phyloP scores from a whole-genome alignment of 53 echinoderm and acorn worm genomes.

The Paracentrotus lividus region DNA sequence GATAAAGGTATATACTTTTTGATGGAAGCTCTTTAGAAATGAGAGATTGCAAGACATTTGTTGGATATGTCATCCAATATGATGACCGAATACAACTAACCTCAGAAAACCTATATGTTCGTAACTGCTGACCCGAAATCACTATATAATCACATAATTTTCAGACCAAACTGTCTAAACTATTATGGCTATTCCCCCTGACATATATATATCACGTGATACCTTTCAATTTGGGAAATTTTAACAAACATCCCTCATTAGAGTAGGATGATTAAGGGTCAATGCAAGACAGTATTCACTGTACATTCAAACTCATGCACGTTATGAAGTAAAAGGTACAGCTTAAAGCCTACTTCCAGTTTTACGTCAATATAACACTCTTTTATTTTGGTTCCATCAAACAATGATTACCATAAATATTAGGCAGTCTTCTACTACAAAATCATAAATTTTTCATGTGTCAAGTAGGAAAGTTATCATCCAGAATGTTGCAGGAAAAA shows the following conservation, averaged over 20 bases:
- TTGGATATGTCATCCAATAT: no score
- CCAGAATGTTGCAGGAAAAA: no score
- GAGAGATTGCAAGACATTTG: no score
- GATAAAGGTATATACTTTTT: no score
- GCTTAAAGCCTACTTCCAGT: not conserved
- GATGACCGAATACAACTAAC: not conserved
- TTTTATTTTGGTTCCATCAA: no score
- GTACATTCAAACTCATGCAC: no score
- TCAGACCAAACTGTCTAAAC: not conserved
- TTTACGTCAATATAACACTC: no score
- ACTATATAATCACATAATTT: not conserved
- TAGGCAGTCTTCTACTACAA: no score
- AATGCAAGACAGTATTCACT: not conserved
- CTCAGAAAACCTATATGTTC: not conserved
- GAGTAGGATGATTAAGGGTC: not conserved
- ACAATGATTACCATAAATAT: no score
- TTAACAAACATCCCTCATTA: not conserved
- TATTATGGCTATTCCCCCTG: not conserved
- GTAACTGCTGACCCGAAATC: not conserved
- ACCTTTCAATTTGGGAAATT: not conserved
- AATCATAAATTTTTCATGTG: no score
- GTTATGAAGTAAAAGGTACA: not conserved
- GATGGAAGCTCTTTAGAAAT: no score
- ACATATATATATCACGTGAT: not conserved
- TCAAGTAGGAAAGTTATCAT: no score